phyloP scores from a whole-genome alignment of 2,888 invertebrate genomes.

The Cryptocheilus praepositus region DNA sequence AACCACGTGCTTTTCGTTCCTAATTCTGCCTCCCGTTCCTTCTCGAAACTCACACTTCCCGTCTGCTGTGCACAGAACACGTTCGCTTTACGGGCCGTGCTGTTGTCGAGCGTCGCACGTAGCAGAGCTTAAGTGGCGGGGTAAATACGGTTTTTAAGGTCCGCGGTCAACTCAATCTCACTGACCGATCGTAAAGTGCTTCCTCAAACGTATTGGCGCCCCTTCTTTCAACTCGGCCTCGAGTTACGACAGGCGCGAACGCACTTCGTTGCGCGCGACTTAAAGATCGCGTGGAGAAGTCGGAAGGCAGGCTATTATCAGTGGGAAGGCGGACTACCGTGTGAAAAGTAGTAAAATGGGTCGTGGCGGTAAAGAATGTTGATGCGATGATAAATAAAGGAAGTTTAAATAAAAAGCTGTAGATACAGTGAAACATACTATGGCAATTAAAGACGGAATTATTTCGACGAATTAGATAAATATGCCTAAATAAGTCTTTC shows the following conservation, averaged over 20 bases:
- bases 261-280: too few species aligned
- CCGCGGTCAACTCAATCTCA: slow-evolving; percentile 37
- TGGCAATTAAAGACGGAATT: too few species aligned
- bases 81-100: neutral
- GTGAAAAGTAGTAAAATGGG: too few species aligned
- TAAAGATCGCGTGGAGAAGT: neutral
- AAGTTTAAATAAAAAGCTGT: too few species aligned
- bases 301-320: neutral
- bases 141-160: slow-evolving; percentile 54
- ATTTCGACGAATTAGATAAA: too few species aligned
- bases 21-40: slow-evolving; percentile 12
- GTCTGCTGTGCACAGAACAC: neutral
- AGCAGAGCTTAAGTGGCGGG: slow-evolving; percentile 39
- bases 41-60: slow-evolving; percentile 1
- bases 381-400: too few species aligned
- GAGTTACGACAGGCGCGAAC: too few species aligned
- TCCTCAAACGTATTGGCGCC: slow-evolving; percentile 38
- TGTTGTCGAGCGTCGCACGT: slow-evolving; percentile 41
- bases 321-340: neutral
- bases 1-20: too few species aligned
- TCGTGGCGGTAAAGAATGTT: too few species aligned
- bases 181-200: slow-evolving; percentile 45
- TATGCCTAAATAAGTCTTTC: too few species aligned
- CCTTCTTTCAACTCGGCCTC: too few species aligned
- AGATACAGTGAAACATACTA: too few species aligned